phyloP scores from a whole-genome alignment of 2,113 vertebrate species.

The Chunga burmeisteri region DNA sequence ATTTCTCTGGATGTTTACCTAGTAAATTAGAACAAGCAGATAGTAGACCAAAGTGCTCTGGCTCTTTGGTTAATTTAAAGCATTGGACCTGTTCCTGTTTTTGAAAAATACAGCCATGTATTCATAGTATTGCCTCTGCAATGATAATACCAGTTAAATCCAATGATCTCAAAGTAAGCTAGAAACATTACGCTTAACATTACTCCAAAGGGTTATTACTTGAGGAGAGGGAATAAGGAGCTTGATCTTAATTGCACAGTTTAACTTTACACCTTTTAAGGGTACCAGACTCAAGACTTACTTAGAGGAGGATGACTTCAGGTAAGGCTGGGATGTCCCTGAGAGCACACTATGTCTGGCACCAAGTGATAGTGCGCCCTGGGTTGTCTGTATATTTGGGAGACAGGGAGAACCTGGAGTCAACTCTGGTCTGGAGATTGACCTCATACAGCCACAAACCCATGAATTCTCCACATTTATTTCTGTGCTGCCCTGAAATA shows the following conservation, averaged over 20 bases:
- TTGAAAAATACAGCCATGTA: neutral
- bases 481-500: neutral
- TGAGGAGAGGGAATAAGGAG: neutral
- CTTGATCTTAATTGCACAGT: neutral
- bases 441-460: neutral
- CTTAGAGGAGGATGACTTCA: neutral
- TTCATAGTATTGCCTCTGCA: neutral
- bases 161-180: neutral
- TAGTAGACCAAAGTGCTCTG: neutral
- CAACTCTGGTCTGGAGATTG: fast-evolving
- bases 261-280: neutral
- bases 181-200: neutral
- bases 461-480: neutral
- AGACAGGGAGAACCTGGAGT: neutral
- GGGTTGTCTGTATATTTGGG: neutral
- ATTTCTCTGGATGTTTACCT: neutral
- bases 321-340: neutral
- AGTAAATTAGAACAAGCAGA: neutral
- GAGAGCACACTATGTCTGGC: neutral
- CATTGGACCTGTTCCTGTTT: neutral
- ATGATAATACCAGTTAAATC: neutral
- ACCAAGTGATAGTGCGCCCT: neutral
- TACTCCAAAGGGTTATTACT: neutral
- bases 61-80: neutral
- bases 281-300: neutral